Evolutionary conservation across 2,888 invertebrate species (phyloP).

Genomic region (Acronicta alni): DNA sequence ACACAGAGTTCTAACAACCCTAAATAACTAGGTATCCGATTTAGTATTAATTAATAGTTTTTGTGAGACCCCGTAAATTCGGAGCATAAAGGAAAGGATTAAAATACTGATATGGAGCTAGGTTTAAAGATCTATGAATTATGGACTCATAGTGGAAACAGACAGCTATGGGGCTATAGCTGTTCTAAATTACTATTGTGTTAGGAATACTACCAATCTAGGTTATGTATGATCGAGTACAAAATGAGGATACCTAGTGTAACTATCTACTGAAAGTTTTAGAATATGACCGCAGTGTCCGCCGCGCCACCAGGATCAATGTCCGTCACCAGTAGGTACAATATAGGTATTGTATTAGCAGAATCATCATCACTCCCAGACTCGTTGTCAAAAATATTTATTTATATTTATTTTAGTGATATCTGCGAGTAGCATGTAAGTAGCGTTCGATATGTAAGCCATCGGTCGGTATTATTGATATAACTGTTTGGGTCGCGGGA

Average conservation of each 20-base stretch:
- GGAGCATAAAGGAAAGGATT: slow-evolving; percentile 38
- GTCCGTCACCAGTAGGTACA: not conserved
- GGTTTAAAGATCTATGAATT: slow-evolving; percentile 24
- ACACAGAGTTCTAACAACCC: too few species aligned
- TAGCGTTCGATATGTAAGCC: slow-evolving; percentile 62
- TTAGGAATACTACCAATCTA: too few species aligned
- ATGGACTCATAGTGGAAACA: slow-evolving; percentile 20
- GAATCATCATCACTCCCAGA: slow-evolving; percentile 17
- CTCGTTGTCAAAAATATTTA: slow-evolving; percentile 47
- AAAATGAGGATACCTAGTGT: not conserved
- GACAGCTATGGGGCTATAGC: slow-evolving; percentile 10
- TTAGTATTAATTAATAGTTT: slow-evolving; percentile 34
- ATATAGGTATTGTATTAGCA: slow-evolving; percentile 2
- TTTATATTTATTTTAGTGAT: slow-evolving; percentile 60
- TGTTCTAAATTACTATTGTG: slow-evolving; percentile 25
- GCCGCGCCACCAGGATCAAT: too few species aligned
- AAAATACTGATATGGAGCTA: slow-evolving; percentile 39
- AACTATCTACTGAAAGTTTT: too few species aligned
- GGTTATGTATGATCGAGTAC: not conserved
- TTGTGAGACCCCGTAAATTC: slow-evolving; percentile 25
- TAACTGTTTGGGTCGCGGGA: slow-evolving; percentile 82
- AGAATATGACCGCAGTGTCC: too few species aligned
- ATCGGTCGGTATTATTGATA: slow-evolving; percentile 77
- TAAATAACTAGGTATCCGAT: too few species aligned
- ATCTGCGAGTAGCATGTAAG: slow-evolving; percentile 58